Conservation (phyloP, 1,140 invertebrate species). For the Ips typographus region DNA sequence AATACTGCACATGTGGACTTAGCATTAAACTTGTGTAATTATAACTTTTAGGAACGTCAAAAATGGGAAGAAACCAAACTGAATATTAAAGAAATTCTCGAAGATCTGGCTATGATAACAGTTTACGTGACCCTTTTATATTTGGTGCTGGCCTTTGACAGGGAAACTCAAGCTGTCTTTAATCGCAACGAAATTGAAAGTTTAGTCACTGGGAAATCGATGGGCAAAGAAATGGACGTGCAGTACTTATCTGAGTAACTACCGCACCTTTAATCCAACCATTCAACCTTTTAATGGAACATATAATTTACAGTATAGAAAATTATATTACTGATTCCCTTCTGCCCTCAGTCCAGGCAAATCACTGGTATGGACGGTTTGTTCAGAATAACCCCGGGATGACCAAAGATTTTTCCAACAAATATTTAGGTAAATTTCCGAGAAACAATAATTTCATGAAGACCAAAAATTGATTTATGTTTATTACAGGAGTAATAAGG, state of each 20-base stretch:
- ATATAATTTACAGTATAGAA: constrained; percentile 34
- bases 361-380: constrained; percentile 39
- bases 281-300: too few species aligned
- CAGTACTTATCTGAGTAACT: not conserved
- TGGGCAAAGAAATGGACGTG: constrained; percentile 19
- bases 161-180: constrained; percentile 25
- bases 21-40: too few species aligned
- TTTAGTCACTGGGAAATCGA: constrained; percentile 23
- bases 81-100: constrained; percentile 31
- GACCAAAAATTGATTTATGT: not conserved
- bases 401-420: constrained; percentile 40
- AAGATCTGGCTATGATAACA: constrained; percentile 41
- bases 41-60: constrained; percentile 22
- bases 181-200: constrained; percentile 34
- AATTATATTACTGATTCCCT: constrained; percentile 34
- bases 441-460: not conserved
- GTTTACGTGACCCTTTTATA: constrained; percentile 42
- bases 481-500: constrained; percentile 30
- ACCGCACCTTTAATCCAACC: not conserved
- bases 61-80: constrained; percentile 23
- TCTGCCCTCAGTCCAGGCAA: constrained; percentile 34
- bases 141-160: constrained; percentile 37
- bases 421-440: constrained; percentile 33
- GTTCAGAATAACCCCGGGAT: constrained; percentile 36
- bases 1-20: too few species aligned